Base-by-base conservation (phyloP, 2,888 invertebrate species). In the Micoletzkya japonica region DNA sequence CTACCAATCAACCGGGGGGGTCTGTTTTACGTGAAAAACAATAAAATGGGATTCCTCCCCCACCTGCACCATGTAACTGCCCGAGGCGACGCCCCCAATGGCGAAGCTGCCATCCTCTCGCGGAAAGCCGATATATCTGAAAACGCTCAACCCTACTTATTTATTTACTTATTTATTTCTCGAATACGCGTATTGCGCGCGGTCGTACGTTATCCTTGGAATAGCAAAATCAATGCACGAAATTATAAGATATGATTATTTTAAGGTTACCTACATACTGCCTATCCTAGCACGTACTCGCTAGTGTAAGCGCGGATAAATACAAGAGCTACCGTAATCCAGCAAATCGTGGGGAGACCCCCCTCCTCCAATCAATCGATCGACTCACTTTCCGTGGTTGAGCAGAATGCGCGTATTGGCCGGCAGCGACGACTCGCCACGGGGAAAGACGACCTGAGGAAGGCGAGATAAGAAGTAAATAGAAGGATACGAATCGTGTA, bases 21-120 rank as follows among this genome's bases (percentile, higher is more conserved):
- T n/a, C n/a, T n/a, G n/a, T n/a, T n/a, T n/a, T n/a, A n/a, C n/a
- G n/a, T n/a, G n/a, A n/a, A n/a, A n/a, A n/a, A n/a, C n/a, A n/a
- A n/a, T n/a, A n/a, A n/a, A n/a, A n/a, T 44, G 10, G 20, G 20
- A 44, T 44, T 20, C n/a, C n/a, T n/a, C n/a, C n/a, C n/a, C n/a
- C n/a, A 95, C 91, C 88, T 98, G 97, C 0, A 98, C 90, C 4
- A 97, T 90, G 86, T 95, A 96, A 0, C 96, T 96, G 7, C 95
- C 95, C 58, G 79, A 75, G 0, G 93, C 92, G 0, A 96, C 89
- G 83, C 93, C 93, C 83, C 92, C 91, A 54, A 97, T 90, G 2
- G 90, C 88, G 86, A 98, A 98, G 6, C 91, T 90, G 20, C 96
- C 96, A 87, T 97, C 96, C 80, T 92, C 92, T 81, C 92, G 92